phyloP scores from a whole-genome alignment of 37 sponge, comb jelly and placozoan genomes.

The Ephydatia muelleri region DNA sequence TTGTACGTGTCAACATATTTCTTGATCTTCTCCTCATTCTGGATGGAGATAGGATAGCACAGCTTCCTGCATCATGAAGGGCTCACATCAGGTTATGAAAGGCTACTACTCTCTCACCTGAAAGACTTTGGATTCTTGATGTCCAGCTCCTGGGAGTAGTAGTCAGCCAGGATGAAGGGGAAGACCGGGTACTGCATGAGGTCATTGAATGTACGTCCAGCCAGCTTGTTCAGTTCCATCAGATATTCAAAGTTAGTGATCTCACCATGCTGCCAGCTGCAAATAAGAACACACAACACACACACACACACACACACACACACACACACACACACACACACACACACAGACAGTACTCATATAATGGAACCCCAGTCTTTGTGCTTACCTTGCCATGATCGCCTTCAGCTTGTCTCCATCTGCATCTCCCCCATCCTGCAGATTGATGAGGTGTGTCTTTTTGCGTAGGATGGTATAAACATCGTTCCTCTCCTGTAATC shows the following conservation, averaged over 20 bases:
- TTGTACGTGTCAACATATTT: slow-evolving; percentile 81
- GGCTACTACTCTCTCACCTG: slow-evolving; percentile 47
- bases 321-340: no score
- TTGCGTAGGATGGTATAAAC: background rate
- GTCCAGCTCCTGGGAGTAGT: slow-evolving; percentile 79
- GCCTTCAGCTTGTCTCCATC: slow-evolving; percentile 57
- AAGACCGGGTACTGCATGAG: slow-evolving; percentile 99
- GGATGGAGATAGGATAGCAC: slow-evolving; percentile 75
- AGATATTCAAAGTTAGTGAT: slow-evolving; percentile 98
- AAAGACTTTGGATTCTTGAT: slow-evolving; percentile 65
- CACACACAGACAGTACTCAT: no score
- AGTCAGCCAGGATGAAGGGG: slow-evolving; percentile 95
- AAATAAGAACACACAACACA: no score
- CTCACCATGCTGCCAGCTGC: slow-evolving; percentile 88
- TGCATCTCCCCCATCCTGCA: slow-evolving; percentile 80
- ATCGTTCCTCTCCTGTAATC: background rate
- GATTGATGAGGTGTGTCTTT: slow-evolving; percentile 56
- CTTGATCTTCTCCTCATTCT: slow-evolving; percentile 68
- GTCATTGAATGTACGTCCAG: slow-evolving; percentile 98
- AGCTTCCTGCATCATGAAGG: slow-evolving; percentile 66
- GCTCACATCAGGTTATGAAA: background rate
- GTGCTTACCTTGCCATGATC: slow-evolving; percentile 53
- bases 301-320: no score
- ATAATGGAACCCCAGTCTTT: no score
- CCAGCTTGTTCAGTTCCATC: slow-evolving; percentile 97